Conservation (phyloP, 2,797 vertebrate genomes). For the Microctenopoma steveboyesi region DNA sequence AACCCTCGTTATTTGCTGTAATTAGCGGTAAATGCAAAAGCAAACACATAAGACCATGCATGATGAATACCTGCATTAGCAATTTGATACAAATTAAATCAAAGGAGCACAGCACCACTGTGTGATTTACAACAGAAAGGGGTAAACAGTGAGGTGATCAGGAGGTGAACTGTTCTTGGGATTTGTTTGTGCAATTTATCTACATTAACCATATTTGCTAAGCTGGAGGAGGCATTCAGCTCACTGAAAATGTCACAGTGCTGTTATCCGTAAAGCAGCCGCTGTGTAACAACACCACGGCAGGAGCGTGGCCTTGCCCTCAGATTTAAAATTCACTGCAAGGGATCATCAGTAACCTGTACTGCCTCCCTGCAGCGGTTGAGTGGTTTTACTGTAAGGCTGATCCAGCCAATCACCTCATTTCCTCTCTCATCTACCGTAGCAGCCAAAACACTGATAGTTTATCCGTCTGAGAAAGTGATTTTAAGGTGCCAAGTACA, state of each 20-base stretch:
- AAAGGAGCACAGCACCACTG: slow-evolving; percentile 60
- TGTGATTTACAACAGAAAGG: slow-evolving; percentile 63
- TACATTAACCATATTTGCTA: slow-evolving; percentile 39
- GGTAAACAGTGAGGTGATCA: slow-evolving; percentile 61
- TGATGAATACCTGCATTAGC: slow-evolving; percentile 74
- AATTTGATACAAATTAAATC: slow-evolving; percentile 79
- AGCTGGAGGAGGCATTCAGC: slow-evolving; percentile 34
- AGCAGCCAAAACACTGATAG: slow-evolving; percentile 59
- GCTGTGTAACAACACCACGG: slow-evolving; percentile 43
- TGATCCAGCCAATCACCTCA: slow-evolving; percentile 73
- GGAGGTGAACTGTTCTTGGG: slow-evolving; percentile 57
- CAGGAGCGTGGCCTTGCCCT: slow-evolving; percentile 42
- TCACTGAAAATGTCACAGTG: slow-evolving; percentile 36
- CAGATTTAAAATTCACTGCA: slow-evolving; percentile 46
- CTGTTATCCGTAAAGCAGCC: slow-evolving; percentile 49
- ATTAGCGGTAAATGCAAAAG: slow-evolving; percentile 72
- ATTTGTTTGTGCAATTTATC: slow-evolving; percentile 56
- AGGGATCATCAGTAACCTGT: slow-evolving; percentile 55
- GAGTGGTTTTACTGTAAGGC: slow-evolving; percentile 74
- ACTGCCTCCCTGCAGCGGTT: slow-evolving; percentile 54
- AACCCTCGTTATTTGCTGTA: slow-evolving; percentile 64
- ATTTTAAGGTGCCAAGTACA: slow-evolving; percentile 67
- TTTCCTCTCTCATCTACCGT: slow-evolving; percentile 66
- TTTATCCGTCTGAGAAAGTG: slow-evolving; percentile 67
- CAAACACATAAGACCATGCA: slow-evolving; percentile 56